Conservation (phyloP, 2,113 vertebrate species). For the Cricetomys ansorgei region DNA sequence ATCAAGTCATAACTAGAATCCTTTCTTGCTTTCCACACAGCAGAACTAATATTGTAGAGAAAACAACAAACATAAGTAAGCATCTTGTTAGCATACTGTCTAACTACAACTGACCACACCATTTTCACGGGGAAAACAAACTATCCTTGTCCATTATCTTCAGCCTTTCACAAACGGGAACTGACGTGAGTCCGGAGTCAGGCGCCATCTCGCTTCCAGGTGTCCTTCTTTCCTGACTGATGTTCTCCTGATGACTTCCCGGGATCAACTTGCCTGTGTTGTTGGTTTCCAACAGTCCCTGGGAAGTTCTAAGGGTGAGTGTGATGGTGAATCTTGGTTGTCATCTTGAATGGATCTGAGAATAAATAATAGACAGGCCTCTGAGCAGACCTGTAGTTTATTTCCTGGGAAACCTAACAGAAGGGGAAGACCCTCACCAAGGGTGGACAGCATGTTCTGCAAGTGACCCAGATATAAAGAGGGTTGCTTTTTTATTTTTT, state of each 20-base stretch:
- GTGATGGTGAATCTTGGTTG: too few species aligned
- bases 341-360: too few species aligned
- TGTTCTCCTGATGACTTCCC: background rate
- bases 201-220: background rate
- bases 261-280: background rate
- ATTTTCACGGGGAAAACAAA: background rate
- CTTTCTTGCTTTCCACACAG: background rate
- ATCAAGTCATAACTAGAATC: background rate
- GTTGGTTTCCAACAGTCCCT: background rate
- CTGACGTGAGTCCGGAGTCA: background rate
- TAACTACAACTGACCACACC: background rate
- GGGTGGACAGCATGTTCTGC: too few species aligned
- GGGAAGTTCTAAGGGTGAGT: background rate
- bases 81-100: background rate
- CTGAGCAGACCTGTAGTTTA: too few species aligned
- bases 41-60: background rate
- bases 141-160: background rate
- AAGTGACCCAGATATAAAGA: too few species aligned
- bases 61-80: slow-evolving; percentile 45
- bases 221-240: background rate
- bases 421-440: too few species aligned
- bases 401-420: too few species aligned
- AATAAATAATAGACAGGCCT: too few species aligned
- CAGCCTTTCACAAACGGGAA: background rate
- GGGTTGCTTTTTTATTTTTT: too few species aligned